Evolutionary conservation across 2,797 vertebrate genomes (phyloP).

Genomic region (Sibirionetta formosa): DNA sequence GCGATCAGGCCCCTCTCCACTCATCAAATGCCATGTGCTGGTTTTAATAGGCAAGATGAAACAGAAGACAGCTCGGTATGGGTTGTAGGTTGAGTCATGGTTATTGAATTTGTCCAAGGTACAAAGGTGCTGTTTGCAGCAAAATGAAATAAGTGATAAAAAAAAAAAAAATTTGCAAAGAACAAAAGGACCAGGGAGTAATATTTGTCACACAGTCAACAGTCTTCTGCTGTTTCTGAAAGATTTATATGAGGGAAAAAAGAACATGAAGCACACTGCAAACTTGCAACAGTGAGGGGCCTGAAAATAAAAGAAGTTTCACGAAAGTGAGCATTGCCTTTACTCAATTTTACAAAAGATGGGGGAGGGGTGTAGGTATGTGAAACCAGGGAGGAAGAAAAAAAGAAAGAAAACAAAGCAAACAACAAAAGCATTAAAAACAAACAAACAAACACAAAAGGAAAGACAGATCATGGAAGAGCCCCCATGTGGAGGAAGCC

Average conservation of each 20-base stretch:
- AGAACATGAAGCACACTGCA: background rate
- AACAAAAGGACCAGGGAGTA: conserved; percentile 44
- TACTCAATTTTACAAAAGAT: background rate
- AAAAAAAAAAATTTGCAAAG: background rate
- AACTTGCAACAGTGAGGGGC: background rate
- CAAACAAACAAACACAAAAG: no score
- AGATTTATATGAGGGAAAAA: conserved; percentile 22
- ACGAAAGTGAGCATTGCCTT: background rate
- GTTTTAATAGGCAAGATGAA: conserved; percentile 41
- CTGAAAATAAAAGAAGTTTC: background rate
- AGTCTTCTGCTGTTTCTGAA: conserved; percentile 56
- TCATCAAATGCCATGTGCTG: background rate
- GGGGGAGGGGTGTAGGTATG: background rate
- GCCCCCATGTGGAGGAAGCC: accelerated
- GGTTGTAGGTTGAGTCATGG: conserved; percentile 1
- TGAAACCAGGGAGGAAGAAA: background rate
- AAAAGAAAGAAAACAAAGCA: background rate
- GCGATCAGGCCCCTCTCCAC: background rate
- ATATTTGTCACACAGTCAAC: conserved; percentile 22
- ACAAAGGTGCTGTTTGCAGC: conserved; percentile 39
- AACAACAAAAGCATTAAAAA: background rate
- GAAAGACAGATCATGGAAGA: background rate
- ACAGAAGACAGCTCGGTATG: background rate
- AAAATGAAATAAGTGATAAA: conserved; percentile 55
- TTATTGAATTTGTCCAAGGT: conserved; percentile 57